phyloP scores from a whole-genome alignment of 2,888 invertebrate species.

The Sphinx pinastri region DNA sequence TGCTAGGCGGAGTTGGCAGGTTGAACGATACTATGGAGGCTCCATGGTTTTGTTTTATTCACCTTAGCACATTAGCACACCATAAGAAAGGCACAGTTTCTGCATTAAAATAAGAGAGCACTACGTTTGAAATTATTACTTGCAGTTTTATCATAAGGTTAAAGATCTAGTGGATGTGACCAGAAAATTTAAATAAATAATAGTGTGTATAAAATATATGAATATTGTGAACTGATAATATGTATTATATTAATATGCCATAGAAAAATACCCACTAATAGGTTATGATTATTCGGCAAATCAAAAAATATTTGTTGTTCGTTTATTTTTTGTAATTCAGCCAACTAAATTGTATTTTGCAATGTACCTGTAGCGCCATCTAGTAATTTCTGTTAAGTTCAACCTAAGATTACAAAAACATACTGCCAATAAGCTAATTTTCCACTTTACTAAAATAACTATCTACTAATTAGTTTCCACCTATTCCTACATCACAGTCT shows the following conservation, averaged over 20 bases:
- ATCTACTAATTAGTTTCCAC: not conserved
- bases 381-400: not conserved
- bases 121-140: constrained; percentile 14
- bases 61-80: not conserved
- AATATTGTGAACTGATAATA: not conserved
- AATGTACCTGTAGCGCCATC: not conserved
- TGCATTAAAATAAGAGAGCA: constrained; percentile 14
- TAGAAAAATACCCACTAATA: too few relatives aligned
- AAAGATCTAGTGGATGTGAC: constrained; percentile 18
- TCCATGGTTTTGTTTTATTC: not conserved
- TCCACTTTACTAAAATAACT: not conserved
- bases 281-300: too few relatives aligned
- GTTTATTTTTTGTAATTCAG: too few relatives aligned
- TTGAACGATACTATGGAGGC: constrained; percentile 1
- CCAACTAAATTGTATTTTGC: too few relatives aligned
- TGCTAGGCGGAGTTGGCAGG: not conserved
- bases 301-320: too few relatives aligned
- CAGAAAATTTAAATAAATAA: not conserved
- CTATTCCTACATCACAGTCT: too few relatives aligned
- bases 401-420: not conserved
- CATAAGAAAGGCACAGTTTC: not conserved
- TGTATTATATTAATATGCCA: too few relatives aligned
- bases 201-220: not conserved
- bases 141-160: constrained; percentile 17
- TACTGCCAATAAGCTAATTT: not conserved